These are phyloP conservation scores for Argynnis bischoffii DNA, from an alignment of 2,888 invertebrate species.

Conservation along the genomic window DNA sequence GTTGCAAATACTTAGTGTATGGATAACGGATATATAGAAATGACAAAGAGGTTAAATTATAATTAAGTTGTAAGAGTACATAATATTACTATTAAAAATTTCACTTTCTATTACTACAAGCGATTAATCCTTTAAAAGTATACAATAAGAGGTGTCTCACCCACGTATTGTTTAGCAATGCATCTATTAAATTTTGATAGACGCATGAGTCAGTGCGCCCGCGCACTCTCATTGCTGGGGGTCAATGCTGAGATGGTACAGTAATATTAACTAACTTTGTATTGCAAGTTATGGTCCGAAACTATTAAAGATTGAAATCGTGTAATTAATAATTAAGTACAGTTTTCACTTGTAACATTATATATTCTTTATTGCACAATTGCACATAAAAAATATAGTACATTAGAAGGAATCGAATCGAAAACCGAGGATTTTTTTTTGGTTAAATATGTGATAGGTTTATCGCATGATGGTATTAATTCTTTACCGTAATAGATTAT, in stretches of 20 bases:
- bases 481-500: no score
- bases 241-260: constrained; percentile 38
- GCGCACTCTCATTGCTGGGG: constrained; percentile 33
- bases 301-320: not conserved
- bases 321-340: not conserved
- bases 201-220: constrained; percentile 49
- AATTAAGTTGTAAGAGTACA: not conserved
- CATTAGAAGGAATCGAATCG: no score
- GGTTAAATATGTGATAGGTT: no score
- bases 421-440: no score
- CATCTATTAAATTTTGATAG: constrained; percentile 71
- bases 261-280: constrained; percentile 30
- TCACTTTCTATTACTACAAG: constrained; percentile 15
- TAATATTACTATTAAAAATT: not conserved
- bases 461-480: no score
- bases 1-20: no score
- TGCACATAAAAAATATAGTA: no score
- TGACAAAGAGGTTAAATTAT: not conserved
- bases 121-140: constrained; percentile 16
- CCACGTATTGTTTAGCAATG: constrained; percentile 64
- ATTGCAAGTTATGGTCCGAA: constrained; percentile 20
- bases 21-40: no score
- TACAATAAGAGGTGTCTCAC: constrained; percentile 35
- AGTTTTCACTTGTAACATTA: no score
- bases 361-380: no score